Evolutionary conservation across 2,113 vertebrate species (phyloP).

Genomic region (Cacatua alba): DNA sequence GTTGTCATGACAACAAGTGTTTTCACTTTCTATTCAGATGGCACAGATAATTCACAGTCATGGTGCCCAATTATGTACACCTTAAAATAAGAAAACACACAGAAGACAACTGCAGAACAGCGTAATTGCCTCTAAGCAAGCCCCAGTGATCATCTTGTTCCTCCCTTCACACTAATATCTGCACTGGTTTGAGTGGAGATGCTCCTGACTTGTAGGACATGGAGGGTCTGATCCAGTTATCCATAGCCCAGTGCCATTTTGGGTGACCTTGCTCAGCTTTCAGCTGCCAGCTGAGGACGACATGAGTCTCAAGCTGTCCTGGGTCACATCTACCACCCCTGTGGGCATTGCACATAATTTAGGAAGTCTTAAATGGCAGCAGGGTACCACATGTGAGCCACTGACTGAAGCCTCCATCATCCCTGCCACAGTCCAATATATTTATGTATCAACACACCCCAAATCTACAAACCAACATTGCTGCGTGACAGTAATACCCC

Average conservation of each 20-base stretch:
- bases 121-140: neutral
- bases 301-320: neutral
- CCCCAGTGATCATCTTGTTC: neutral
- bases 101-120: neutral
- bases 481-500: neutral
- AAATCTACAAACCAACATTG: neutral
- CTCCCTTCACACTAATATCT: neutral
- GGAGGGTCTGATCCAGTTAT: neutral
- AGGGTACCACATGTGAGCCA: rapidly evolving
- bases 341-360: neutral
- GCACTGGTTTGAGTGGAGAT: neutral
- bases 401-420: neutral
- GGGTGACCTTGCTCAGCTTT: neutral
- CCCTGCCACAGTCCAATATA: neutral
- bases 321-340: neutral
- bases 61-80: slow-evolving; percentile 1
- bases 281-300: neutral
- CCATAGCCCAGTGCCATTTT: neutral
- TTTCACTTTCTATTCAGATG: slow-evolving; percentile 56
- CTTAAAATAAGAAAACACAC: neutral
- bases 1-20: slow-evolving; percentile 82
- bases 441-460: neutral
- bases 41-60: slow-evolving; percentile 53
- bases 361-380: neutral
- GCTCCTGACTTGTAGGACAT: neutral